Conservation (phyloP, 2,797 vertebrate species). For the Leucoraja ocellata region DNA sequence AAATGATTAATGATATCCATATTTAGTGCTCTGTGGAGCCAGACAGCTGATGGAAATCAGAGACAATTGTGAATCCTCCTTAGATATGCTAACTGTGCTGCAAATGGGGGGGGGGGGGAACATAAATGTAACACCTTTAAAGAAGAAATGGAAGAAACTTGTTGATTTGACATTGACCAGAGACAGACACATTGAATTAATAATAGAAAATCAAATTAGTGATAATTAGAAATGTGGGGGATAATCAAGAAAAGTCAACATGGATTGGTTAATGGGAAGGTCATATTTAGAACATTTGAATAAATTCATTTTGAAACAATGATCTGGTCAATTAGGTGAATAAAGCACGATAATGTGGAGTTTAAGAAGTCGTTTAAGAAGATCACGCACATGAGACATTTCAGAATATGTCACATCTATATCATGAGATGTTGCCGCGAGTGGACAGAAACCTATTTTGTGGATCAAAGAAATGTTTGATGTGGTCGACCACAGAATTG, state of each 20-base stretch:
- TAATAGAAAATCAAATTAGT: neutral
- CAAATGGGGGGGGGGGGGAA: neutral
- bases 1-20: slow-evolving; percentile 27
- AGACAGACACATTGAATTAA: neutral
- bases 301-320: neutral
- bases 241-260: neutral
- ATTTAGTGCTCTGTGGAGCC: neutral
- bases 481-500: neutral
- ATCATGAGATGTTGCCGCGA: neutral
- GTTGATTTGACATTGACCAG: neutral
- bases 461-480: neutral
- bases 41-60: neutral
- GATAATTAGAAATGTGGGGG: neutral
- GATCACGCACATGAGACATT: neutral
- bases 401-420: neutral
- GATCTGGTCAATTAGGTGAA: neutral
- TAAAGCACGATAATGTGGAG: neutral
- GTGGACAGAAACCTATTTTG: neutral
- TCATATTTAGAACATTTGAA: neutral
- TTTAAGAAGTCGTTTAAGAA: neutral
- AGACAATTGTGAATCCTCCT: neutral
- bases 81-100: neutral
- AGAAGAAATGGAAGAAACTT: neutral
- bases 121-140: neutral
- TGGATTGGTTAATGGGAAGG: neutral